Evolutionary conservation across 2,888 invertebrate genomes (phyloP), one percentile per base, ranked within the genome.

Genomic region (Chalcis sispes): DNA sequence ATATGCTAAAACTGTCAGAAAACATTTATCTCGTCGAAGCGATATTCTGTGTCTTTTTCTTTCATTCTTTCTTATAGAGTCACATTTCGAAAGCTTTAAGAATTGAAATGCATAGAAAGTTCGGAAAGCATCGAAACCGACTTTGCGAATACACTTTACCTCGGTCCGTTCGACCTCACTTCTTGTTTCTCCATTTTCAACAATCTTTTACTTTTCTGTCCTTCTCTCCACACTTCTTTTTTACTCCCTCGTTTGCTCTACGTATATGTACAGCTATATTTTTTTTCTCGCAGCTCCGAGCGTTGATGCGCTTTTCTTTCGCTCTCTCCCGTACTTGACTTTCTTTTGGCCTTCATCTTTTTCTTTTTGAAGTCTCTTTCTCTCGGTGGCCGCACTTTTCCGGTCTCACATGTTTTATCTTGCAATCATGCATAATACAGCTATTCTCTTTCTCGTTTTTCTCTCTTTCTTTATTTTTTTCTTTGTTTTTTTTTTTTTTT

Each of bases 371-470:
- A n/a, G n/a, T n/a, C n/a, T n/a, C 69, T 4, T 36, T 46, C 13
- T n/a, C 46, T 72, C 75, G 58, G 62, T 25, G 42, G 42, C 64
- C 18, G 23, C 71, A 46, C 69, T 67, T 67, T 29, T 70, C 69
- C 52, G 23, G 64, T 40, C 77, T 18, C 75, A 77, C 77, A 25
- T 79, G 78, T 72, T 79, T 79, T 78, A 64, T 64, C 59, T 75
- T 52, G 77, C 77, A 67, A 79, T 83, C 82, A 77, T 82, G 80
- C 83, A 82, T 82, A 80, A 82, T 80, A 83, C 79, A 79, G 71
- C 42, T n/a, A 56, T 56, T 67, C 36, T 54, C 54, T 13, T 0
- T 40, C 54, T 64, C 56, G n/a, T 46, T 52, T n/a, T 27, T 25
- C 62, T 20, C 10, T 50, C 48, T 46, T 29, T n/a, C n/a, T 46